Conservation (phyloP, 2,113 vertebrate species). For the Petromus typicus region DNA sequence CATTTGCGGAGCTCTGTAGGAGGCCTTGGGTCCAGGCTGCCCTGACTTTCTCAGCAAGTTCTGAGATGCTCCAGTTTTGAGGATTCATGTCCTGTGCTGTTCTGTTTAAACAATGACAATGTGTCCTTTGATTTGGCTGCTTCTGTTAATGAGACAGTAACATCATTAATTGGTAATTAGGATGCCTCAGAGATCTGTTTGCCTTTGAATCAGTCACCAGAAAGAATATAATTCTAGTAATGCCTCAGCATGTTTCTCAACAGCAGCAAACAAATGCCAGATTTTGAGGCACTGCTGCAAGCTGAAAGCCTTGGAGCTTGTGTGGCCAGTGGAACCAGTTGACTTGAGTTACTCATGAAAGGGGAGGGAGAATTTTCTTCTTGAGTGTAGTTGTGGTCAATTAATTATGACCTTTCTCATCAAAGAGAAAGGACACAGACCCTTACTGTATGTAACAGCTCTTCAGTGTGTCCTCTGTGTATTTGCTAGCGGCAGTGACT, state of each 20-base stretch:
- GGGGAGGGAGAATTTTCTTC: background rate
- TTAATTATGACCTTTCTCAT: constrained; percentile 37
- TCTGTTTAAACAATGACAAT: constrained; percentile 22
- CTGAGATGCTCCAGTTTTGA: background rate
- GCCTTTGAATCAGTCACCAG: constrained; percentile 54
- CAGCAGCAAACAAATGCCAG: background rate
- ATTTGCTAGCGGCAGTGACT: background rate
- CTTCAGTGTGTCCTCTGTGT: background rate
- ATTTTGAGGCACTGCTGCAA: background rate
- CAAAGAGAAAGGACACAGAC: background rate
- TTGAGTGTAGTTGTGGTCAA: background rate
- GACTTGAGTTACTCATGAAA: background rate
- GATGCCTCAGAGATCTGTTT: constrained; percentile 69
- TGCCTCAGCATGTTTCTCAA: background rate
- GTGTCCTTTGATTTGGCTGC: constrained; percentile 50
- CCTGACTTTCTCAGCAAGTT: background rate
- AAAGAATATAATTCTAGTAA: constrained; percentile 46
- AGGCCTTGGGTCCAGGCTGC: background rate
- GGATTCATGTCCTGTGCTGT: background rate
- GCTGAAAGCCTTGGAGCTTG: background rate
- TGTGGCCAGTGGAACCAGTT: background rate
- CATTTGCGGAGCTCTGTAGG: background rate
- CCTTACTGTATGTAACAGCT: background rate
- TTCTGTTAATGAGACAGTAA: constrained; percentile 64
- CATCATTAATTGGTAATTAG: constrained; percentile 75